Conservation (phyloP, 2,113 vertebrate species). For the Sprattus sprattus region DNA sequence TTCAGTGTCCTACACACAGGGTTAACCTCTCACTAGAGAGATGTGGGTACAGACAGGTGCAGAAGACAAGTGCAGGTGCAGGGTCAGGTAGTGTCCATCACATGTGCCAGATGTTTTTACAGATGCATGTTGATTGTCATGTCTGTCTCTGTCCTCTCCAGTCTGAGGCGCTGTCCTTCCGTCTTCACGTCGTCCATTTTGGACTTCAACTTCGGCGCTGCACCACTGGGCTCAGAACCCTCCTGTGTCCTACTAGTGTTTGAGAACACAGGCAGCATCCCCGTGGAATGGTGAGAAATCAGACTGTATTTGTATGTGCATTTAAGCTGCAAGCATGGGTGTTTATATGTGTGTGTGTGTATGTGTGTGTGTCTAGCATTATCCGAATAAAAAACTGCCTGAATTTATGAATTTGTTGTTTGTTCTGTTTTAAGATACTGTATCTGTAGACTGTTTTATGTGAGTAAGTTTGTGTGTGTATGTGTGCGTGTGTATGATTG, state of each 20-base stretch:
- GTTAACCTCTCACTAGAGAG: too few species aligned
- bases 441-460: too few species aligned
- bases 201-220: constrained; percentile 85
- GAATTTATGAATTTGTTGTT: not conserved
- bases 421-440: not conserved
- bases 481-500: too few species aligned
- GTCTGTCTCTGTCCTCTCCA: constrained; percentile 48
- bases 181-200: constrained; percentile 75
- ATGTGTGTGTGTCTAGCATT: too few species aligned
- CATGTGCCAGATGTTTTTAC: not conserved
- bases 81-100: too few species aligned
- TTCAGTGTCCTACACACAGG: not conserved
- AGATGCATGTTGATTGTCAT: not conserved
- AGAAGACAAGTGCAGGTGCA: too few species aligned
- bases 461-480: too few species aligned
- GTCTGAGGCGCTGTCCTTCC: constrained; percentile 66
- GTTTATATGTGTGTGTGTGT: too few species aligned
- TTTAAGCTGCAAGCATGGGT: too few species aligned
- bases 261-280: constrained; percentile 77
- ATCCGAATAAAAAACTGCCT: too few species aligned
- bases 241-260: constrained; percentile 77
- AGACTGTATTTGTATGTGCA: too few species aligned
- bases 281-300: constrained; percentile 81
- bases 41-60: too few species aligned
- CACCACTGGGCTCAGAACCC: constrained; percentile 73